Evolutionary conservation across 2,888 invertebrate species (phyloP), one percentile per base, ranked within the genome.

Genomic region (Pterostichus niger): DNA sequence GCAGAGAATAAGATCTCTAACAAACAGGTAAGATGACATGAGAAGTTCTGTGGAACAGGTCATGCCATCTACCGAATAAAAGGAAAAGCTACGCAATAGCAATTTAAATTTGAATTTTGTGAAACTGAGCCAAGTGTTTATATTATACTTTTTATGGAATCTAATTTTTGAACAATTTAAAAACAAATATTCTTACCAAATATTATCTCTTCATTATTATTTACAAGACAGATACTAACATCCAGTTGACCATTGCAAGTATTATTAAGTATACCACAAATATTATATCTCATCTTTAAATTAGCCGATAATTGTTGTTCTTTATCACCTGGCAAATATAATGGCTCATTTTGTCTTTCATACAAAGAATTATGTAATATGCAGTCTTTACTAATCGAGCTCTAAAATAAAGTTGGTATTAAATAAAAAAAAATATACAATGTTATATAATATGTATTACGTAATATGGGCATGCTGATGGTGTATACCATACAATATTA

Each of bases 401-500:
- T 76, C 76, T 82, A 61, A 40, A 76, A 82, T 13, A 75, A 6
- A 76, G 4, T 40, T 17, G 4, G 33, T 59, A 17, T 40, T 56
- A 15, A 24, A 56, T 24, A 2, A 61, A 33, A 17, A 35, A 59
- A 59, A 44, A 13, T 40, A n/a, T n/a, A n/a, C 17, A 54, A 49
- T 24, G 6, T 49, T 35, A 33, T 35, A 35, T 15, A 40, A 40
- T 40, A 40, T 40, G 6, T 9, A 40, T 40, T 73, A 81, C 81
- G 33, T 81, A 40, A 82, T 46, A 61, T 40, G 82, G 82, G 31
- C 82, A 82, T n/a, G 82, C 82, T 13, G 17, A 4, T 33, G 75
- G 73, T 35, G 82, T 82, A 31, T 59, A 33, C 82, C 82, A 82
- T 10, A 13, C 31, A 75, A 82, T 75, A 15, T 13, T 6, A 75